These are phyloP conservation scores for Leptodactylus fuscus DNA, from an alignment of 2,113 vertebrate genomes.

Conservation along the genomic window DNA sequence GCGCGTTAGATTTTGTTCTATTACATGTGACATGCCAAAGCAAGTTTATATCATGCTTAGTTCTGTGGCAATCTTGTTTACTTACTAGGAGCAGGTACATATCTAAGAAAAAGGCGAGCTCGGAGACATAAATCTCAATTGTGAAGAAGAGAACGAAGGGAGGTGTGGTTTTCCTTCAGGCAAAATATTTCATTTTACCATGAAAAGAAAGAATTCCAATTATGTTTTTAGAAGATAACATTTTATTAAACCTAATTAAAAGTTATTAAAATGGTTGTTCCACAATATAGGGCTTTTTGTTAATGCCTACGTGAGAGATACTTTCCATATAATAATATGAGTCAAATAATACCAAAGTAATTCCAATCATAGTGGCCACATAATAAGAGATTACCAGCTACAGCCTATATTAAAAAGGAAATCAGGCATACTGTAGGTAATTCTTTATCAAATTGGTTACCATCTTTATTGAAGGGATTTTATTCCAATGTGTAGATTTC, in stretches of 20 bases:
- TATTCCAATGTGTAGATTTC: too few species aligned
- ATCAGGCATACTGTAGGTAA: too few species aligned
- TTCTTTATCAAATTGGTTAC: too few species aligned
- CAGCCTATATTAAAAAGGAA: too few species aligned
- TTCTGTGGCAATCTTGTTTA: conserved; percentile 61
- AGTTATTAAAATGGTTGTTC: background rate
- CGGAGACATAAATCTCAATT: conserved; percentile 65
- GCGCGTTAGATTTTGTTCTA: background rate
- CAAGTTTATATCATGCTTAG: conserved; percentile 56
- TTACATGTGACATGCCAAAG: conserved; percentile 44
- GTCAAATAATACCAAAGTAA: too few species aligned
- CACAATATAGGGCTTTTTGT: background rate
- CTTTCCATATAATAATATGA: too few species aligned
- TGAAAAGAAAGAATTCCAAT: conserved; percentile 34
- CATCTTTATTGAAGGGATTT: too few species aligned
- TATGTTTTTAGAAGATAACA: background rate
- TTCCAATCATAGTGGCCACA: too few species aligned
- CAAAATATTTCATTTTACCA: conserved; percentile 62
- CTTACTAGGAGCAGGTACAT: conserved; percentile 61
- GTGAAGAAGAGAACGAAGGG: conserved; percentile 18
- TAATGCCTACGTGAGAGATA: too few species aligned
- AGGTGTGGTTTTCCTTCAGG: conserved; percentile 57
- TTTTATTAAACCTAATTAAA: background rate
- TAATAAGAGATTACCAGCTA: too few species aligned
- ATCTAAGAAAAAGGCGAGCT: conserved; percentile 2